Base-by-base conservation (phyloP, 2,113 vertebrate species). In the Austrofundulus limnaeus region DNA sequence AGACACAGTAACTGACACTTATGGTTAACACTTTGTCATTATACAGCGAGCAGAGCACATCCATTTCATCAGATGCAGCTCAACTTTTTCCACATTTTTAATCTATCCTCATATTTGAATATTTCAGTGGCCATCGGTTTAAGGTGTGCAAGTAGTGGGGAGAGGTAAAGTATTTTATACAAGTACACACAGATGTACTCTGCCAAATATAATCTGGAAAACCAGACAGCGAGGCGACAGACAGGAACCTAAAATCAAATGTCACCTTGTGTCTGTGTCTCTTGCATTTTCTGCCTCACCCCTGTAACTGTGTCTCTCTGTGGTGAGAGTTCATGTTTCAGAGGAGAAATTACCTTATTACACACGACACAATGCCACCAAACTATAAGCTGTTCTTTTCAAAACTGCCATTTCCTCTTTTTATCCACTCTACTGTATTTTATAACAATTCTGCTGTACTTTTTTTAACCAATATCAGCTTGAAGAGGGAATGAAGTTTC, bases 221-320 rank as follows among this genome's bases (percentile, higher is more conserved):
- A 51, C 73, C 6, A 82, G 72, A 77, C 76, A 75, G 3, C 38
- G 39, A 82, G 77, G 75, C 3, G 51, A 61, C 72, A 58, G 37
- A 24, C 19, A 56, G 78, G 82, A 75, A 69, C 64, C 67, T 59
- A 72, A 79, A 77, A 79, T 79, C 66, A 63, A 49, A 80, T 69
- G 77, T 85, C 75, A 77, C 78, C 76, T 80, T 82, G 45, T 74
- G 71, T 84, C 59, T 56, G 50, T 45, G 16, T 59, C 21, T 53
- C 42, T 57, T 39, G 54, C 53, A 37, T 21, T 63, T 51, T 52
- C 43, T 61, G 38, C 23, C 54, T 4, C 19, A 39, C 11, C 23
- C 21, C 24, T 4, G 28, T 11, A 6, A 25, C 15, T 34, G 34
- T 46, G 47, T n/a, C 14, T 52, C 11, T 25, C 10, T 15, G 48